Conservation (phyloP, 1,140 invertebrate genomes). For the Neuroterus valhalla region DNA sequence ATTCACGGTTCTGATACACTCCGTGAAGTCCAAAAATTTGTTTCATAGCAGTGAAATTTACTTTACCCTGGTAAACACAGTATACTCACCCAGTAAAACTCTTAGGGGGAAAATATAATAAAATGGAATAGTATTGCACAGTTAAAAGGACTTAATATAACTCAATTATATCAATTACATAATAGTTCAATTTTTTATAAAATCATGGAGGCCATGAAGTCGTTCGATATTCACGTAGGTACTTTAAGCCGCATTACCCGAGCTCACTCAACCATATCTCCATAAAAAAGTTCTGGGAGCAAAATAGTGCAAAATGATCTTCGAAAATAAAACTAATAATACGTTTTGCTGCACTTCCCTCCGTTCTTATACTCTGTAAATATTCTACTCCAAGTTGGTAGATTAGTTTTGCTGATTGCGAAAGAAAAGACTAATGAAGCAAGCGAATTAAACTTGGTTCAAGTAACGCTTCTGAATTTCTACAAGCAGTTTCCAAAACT, state of each 20-base stretch:
- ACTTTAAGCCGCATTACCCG: constrained; percentile 10
- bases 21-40: too few species aligned
- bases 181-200: constrained; percentile 1
- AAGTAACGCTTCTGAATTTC: constrained; percentile 27
- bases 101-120: too few species aligned
- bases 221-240: constrained; percentile 6
- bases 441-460: not conserved
- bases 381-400: constrained; percentile 8
- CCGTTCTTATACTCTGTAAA: constrained; percentile 22
- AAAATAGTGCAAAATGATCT: constrained; percentile 20
- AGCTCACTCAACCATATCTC: constrained; percentile 9
- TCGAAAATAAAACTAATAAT: constrained; percentile 22
- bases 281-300: constrained; percentile 8
- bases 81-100: too few species aligned
- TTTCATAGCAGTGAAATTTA: too few species aligned
- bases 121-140: too few species aligned
- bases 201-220: constrained; percentile 10
- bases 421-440: constrained; percentile 20
- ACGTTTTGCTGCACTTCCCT: constrained; percentile 16
- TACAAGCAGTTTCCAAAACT: not conserved
- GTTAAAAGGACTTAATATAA: not conserved
- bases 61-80: too few species aligned
- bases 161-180: not conserved
- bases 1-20: too few species aligned
- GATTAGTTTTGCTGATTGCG: constrained; percentile 21